Evolutionary conservation across 2,888 invertebrate species (phyloP).

Genomic region (Troglohyphantes excavatus): DNA sequence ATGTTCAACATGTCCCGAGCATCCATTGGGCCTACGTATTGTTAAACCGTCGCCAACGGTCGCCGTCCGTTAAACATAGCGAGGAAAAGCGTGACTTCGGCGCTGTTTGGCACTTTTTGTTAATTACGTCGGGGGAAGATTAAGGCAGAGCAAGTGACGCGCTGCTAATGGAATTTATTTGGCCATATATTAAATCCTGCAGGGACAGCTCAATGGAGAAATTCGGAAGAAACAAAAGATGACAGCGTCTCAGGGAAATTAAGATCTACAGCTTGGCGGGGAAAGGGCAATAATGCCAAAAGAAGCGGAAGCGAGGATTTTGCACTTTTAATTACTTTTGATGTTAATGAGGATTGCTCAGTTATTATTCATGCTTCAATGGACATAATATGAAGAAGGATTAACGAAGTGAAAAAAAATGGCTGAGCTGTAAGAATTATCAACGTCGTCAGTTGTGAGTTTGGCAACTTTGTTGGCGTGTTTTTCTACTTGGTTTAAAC

Average conservation of each 20-base stretch:
- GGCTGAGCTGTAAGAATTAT: too few relatives aligned
- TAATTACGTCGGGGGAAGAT: slow-evolving; percentile 43
- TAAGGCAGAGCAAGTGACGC: slow-evolving; percentile 34
- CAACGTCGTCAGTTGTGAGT: too few relatives aligned
- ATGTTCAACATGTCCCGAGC: not conserved
- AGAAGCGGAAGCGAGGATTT: slow-evolving; percentile 28
- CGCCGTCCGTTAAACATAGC: not conserved
- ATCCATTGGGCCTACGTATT: not conserved
- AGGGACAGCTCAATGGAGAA: slow-evolving; percentile 11
- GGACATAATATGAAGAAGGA: slow-evolving; percentile 32
- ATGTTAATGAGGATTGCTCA: slow-evolving; percentile 29
- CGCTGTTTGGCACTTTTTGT: slow-evolving; percentile 53
- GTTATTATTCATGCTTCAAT: slow-evolving; percentile 1
- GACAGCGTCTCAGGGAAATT: slow-evolving; percentile 58
- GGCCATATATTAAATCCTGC: slow-evolving; percentile 74
- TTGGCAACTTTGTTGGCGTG: too few relatives aligned
- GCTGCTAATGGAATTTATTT: slow-evolving; percentile 70
- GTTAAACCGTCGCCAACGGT: slow-evolving; percentile 28
- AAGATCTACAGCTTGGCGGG: slow-evolving; percentile 40
- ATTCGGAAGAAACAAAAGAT: slow-evolving; percentile 54
- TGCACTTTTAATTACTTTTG: slow-evolving; percentile 37
- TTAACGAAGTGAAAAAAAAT: slow-evolving; percentile 19
- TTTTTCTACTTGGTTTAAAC: too few relatives aligned
- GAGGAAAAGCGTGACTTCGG: not conserved
- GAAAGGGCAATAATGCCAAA: not conserved